These are phyloP conservation scores for Etheostoma nigrum DNA, from an alignment of 2,797 vertebrate genomes.

Conservation along the genomic window DNA sequence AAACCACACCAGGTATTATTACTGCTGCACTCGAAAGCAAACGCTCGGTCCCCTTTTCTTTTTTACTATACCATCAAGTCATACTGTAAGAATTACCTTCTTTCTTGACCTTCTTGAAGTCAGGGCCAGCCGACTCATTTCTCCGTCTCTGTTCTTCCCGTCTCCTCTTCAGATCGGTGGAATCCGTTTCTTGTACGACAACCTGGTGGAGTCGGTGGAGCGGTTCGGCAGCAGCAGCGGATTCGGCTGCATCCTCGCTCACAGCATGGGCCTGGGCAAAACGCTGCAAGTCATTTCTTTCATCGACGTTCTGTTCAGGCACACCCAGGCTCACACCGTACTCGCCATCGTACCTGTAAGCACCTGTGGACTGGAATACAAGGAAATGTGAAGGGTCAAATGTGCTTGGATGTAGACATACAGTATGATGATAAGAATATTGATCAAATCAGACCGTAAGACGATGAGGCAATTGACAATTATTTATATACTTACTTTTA, in stretches of 20 bases:
- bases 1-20: slow-evolving; percentile 94
- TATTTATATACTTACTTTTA: not conserved
- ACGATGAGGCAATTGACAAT: not conserved
- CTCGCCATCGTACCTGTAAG: slow-evolving; percentile 98
- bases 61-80: not conserved
- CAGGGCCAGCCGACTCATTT: not conserved
- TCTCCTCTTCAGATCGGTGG: slow-evolving; percentile 89
- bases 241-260: slow-evolving; percentile 97
- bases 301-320: slow-evolving; percentile 93
- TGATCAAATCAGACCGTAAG: not conserved
- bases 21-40: not conserved
- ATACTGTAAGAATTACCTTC: not conserved
- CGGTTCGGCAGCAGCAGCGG: slow-evolving; percentile 92
- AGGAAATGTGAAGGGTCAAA: not conserved
- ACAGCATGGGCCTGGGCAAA: slow-evolving; percentile 98
- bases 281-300: slow-evolving; percentile 98
- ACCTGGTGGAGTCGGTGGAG: slow-evolving; percentile 95
- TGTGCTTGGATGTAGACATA: not conserved
- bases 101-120: not conserved
- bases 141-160: not conserved
- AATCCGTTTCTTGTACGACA: slow-evolving; percentile 97
- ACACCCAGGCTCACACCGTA: slow-evolving; percentile 95
- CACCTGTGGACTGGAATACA: slow-evolving; percentile 6
- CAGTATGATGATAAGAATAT: too few species aligned
- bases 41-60: not conserved